phyloP scores from a whole-genome alignment of 2,113 vertebrate species.

The Noturus placidus region DNA sequence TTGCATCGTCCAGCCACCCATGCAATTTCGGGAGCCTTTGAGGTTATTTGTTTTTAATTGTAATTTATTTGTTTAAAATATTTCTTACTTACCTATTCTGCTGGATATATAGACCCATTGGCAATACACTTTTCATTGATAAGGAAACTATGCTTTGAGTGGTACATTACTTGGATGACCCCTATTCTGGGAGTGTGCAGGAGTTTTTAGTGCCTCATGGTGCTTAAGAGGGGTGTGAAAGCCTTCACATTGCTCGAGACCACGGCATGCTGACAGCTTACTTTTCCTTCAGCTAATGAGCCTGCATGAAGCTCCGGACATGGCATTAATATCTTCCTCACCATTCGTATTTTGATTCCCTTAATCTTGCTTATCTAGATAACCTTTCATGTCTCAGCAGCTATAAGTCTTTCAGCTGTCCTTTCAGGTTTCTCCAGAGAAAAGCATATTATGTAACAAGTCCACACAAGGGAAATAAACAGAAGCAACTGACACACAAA shows the following conservation, averaged over 20 bases:
- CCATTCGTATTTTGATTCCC: neutral
- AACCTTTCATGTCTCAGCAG: neutral
- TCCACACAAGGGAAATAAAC: slow-evolving; percentile 10
- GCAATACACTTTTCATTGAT: neutral
- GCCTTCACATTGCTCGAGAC: slow-evolving; percentile 8
- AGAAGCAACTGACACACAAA: slow-evolving; percentile 24
- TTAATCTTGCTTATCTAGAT: neutral
- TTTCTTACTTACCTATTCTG: neutral
- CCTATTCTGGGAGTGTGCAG: neutral
- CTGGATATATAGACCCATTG: neutral
- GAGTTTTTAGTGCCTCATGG: slow-evolving; percentile 26
- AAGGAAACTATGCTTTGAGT: neutral
- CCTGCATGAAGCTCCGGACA: slow-evolving; percentile 3
- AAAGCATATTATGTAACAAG: slow-evolving; percentile 12
- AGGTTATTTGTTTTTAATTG: neutral
- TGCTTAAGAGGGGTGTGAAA: slow-evolving; percentile 26
- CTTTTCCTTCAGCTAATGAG: slow-evolving; percentile 25
- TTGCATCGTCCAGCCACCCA: neutral
- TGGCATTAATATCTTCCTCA: neutral
- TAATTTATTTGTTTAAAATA: neutral
- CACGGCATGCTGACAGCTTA: slow-evolving; percentile 31
- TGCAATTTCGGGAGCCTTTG: neutral
- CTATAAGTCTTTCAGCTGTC: neutral
- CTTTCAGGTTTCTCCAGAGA: neutral
- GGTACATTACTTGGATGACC: neutral